Percentiles rank a stretch among this genome's conserved stretches.
Conservation (phyloP, 2,888 invertebrate genomes). For the Microlaimidae sp. region DNA sequence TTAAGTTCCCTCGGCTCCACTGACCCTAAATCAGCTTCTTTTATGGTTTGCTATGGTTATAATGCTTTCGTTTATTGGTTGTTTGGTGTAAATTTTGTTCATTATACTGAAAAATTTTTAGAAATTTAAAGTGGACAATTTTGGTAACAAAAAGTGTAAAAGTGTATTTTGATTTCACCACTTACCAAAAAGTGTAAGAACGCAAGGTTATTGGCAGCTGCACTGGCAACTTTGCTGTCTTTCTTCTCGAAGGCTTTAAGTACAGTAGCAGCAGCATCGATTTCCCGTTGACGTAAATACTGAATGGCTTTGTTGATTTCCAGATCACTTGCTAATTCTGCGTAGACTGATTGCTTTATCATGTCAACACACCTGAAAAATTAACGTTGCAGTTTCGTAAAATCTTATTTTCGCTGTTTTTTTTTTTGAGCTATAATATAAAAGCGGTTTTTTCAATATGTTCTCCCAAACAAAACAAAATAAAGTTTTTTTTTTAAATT, state of each 20-base stretch:
- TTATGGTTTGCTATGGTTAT: too few relatives aligned
- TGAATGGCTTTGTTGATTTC: conserved; percentile 78
- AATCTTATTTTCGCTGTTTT: background rate
- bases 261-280: conserved; percentile 57
- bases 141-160: too few relatives aligned
- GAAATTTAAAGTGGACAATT: too few relatives aligned
- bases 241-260: conserved; percentile 68
- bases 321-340: conserved; percentile 62
- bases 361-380: conserved; percentile 74
- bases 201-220: conserved; percentile 65
- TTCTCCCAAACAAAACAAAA: background rate
- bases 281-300: conserved; percentile 60
- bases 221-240: conserved; percentile 57
- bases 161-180: conserved; percentile 9
- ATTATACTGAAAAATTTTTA: too few relatives aligned
- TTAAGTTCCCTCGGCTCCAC: too few relatives aligned
- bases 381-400: background rate
- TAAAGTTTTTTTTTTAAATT: conserved; percentile 8
- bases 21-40: too few relatives aligned
- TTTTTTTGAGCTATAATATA: background rate
- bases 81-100: too few relatives aligned
- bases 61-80: too few relatives aligned
- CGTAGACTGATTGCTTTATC: conserved; percentile 67
- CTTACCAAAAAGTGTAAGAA: conserved; percentile 61
- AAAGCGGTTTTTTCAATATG: background rate